phyloP scores from a whole-genome alignment of 2,888 invertebrate genomes.

The Apamea anceps region DNA sequence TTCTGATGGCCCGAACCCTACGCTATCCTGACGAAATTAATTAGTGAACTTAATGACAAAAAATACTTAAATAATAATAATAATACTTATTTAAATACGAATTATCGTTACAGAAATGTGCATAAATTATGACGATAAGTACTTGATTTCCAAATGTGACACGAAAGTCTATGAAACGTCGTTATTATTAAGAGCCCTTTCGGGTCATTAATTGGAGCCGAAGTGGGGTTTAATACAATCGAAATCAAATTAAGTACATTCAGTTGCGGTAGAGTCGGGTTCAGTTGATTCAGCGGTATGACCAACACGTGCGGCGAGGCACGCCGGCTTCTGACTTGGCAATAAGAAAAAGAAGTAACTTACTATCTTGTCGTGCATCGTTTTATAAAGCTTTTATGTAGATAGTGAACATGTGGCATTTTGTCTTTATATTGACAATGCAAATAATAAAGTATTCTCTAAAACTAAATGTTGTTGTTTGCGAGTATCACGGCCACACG shows the following conservation, averaged over 20 bases:
- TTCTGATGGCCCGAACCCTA: conserved; percentile 70
- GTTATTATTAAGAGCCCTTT: conserved; percentile 80
- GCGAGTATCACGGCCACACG: conserved; percentile 38
- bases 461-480: conserved; percentile 25
- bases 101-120: conserved; percentile 23
- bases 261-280: conserved; percentile 85
- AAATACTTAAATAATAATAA: conserved; percentile 37
- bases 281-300: conserved; percentile 87
- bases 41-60: conserved; percentile 64
- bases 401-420: conserved; percentile 2
- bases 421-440: not conserved
- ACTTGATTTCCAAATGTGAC: conserved; percentile 51
- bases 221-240: conserved; percentile 88
- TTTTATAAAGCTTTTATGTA: conserved; percentile 26
- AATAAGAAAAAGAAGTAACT: conserved; percentile 80
- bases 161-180: conserved; percentile 59
- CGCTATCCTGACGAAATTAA: conserved; percentile 71
- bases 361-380: conserved; percentile 40
- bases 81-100: conserved; percentile 25
- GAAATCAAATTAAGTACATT: conserved; percentile 89
- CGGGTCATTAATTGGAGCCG: conserved; percentile 85
- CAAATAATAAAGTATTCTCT: conserved; percentile 1
- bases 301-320: conserved; percentile 80
- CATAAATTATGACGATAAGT: conserved; percentile 35
- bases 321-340: conserved; percentile 68